phyloP scores from a whole-genome alignment of 2,888 invertebrate genomes.

The Megastigmus dorsalis region DNA sequence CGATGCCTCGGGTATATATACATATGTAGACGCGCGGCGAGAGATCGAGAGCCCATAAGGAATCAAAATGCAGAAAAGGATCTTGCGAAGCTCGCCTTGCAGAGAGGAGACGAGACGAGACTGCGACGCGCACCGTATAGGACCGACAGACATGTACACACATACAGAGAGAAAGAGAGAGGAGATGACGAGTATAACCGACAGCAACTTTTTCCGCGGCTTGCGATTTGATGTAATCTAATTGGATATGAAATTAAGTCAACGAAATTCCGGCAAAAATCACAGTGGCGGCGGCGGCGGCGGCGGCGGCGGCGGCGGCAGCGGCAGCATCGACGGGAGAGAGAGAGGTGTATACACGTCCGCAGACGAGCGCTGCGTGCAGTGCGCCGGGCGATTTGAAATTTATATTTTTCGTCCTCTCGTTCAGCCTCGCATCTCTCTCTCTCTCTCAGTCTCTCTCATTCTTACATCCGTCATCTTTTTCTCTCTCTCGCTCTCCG shows the following conservation, averaged over 20 bases:
- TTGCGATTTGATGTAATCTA: constrained; percentile 66
- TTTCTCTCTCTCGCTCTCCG: constrained; percentile 49
- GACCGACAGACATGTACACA: too few species aligned
- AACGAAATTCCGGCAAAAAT: constrained; percentile 71
- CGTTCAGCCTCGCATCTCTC: constrained; percentile 35
- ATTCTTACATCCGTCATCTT: constrained; percentile 47
- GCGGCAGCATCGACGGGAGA: not conserved
- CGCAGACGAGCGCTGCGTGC: too few species aligned
- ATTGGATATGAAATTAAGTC: constrained; percentile 73
- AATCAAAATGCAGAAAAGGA: constrained; percentile 52
- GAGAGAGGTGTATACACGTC: too few species aligned
- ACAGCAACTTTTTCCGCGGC: constrained; percentile 64
- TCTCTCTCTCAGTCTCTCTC: constrained; percentile 36
- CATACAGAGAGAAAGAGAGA: too few species aligned
- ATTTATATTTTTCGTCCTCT: constrained; percentile 53
- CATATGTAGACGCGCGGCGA: constrained; percentile 15
- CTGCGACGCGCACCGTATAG: too few species aligned
- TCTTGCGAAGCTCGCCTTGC: too few species aligned
- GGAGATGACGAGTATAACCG: too few species aligned
- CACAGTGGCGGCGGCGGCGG: constrained; percentile 53
- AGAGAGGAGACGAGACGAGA: too few species aligned
- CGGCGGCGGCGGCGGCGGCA: constrained; percentile 7
- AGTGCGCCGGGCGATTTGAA: constrained; percentile 58
- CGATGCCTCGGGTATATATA: not conserved
- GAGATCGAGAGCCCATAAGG: constrained; percentile 51